Base-by-base conservation (phyloP, 2,888 invertebrate genomes). In the Macroteleia sp. region DNA sequence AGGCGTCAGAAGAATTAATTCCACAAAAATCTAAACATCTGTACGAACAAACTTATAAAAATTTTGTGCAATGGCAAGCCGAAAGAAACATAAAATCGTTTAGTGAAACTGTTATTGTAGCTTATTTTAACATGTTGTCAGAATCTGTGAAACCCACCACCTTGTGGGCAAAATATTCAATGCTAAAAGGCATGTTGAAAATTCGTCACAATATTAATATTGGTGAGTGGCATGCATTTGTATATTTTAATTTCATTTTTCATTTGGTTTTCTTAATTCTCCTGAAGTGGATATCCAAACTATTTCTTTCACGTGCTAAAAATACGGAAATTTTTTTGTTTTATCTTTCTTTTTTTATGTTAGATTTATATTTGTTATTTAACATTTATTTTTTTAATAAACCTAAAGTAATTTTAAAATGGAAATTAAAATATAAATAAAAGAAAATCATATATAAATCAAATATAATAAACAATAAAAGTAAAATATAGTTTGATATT, bases 91-190 rank as follows among this genome's bases (percentile, higher is more conserved):
- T 70, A 10, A 16, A 14, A 3, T 5, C 66, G 9, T 54, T 44
- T 6, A 17, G 30, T 14, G 54, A 66, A 17, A n/a, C 42, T 9
- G 66, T 66, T 1, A 20, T 66, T 20, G 2, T 67, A 34, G 44
- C 54, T 1, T 67, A 67, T 46, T 67, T 67, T 19, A 44, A 42
- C 12, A 54, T 67, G 34, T 46, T 67, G 5, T 42, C 66, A 3
- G 52, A 25, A 22, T 6, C 25, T 3, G 14, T 14, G 17, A 50
- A 64, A n/a, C 42, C 64, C 8, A 64, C 22, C n/a, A 52, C 64
- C 3, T 32, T 64, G n/a, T 64, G 64, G 52, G 52, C 64, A 4
- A 64, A 64, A 32, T 64, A 52, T 42, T 64, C 64, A 14, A 64
- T 64, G 64, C 30, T 64, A 14, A 64, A 64, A 42, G 14, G 41